phyloP scores from a whole-genome alignment of 92 coral and sea anemone genomes.

The Parazoanthus darwini region DNA sequence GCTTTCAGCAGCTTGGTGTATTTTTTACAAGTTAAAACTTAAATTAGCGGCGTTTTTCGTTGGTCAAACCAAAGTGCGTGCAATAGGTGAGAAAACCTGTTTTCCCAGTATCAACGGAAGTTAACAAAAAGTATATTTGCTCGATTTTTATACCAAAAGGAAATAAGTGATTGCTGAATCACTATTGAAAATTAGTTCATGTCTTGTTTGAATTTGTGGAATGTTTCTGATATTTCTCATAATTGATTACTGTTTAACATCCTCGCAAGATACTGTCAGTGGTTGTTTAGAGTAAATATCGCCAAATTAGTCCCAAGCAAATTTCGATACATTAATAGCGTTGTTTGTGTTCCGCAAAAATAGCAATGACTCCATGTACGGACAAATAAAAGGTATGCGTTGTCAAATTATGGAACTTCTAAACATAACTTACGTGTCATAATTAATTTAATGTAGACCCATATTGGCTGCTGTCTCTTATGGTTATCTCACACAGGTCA shows the following conservation, averaged over 20 bases:
- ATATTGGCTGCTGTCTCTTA: slow-evolving; percentile 1
- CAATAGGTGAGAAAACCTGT: background rate
- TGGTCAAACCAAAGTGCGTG: background rate
- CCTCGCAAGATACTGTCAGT: background rate
- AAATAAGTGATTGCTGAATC: background rate
- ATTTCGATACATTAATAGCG: slow-evolving; percentile 50
- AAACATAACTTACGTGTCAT: background rate
- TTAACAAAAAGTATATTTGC: background rate
- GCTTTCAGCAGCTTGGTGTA: background rate
- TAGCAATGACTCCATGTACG: slow-evolving; percentile 18
- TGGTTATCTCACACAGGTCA: background rate
- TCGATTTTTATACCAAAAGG: background rate
- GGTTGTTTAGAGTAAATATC: slow-evolving; percentile 34
- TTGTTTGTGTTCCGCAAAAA: slow-evolving; percentile 61
- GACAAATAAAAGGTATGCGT: slow-evolving; percentile 27
- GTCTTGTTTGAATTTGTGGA: background rate
- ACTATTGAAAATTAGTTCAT: background rate
- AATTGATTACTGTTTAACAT: slow-evolving; percentile 14
- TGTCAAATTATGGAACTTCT: slow-evolving; percentile 5
- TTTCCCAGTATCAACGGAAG: background rate
- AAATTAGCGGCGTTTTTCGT: background rate
- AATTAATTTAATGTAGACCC: background rate
- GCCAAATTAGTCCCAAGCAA: slow-evolving; percentile 14
- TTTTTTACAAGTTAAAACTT: background rate
- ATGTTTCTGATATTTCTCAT: slow-evolving; percentile 1